These are phyloP conservation scores for Liasis olivaceus DNA, from an alignment of 2,797 vertebrate genomes.

Conservation along the genomic window DNA sequence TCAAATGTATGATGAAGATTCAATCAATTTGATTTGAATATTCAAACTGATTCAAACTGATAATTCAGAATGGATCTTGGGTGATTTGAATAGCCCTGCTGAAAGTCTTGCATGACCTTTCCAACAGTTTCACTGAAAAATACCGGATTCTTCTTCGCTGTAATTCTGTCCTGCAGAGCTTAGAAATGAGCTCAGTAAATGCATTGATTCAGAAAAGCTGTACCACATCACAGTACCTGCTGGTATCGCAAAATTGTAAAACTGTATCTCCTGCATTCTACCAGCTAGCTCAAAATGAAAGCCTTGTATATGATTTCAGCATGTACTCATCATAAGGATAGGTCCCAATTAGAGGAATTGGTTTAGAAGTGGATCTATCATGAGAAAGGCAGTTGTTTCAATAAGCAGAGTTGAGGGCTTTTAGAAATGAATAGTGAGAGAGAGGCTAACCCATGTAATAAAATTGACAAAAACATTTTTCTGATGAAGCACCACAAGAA, in stretches of 20 bases:
- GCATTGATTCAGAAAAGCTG: constrained; percentile 31
- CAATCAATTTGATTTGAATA: neutral
- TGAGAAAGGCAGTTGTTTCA: neutral
- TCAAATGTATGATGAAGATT: neutral
- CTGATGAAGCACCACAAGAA: neutral
- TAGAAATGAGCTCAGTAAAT: constrained; percentile 4
- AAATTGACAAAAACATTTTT: neutral
- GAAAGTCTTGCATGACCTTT: constrained; percentile 39
- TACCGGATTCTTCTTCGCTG: constrained; percentile 22
- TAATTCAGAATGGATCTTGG: neutral
- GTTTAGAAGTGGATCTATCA: neutral
- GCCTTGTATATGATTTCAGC: neutral
- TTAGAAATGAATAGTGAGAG: neutral
- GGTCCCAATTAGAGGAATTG: neutral
- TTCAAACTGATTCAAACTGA: neutral
- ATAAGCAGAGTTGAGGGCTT: neutral
- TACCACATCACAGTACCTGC: neutral
- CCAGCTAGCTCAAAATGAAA: constrained; percentile 37
- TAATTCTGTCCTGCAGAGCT: constrained; percentile 25
- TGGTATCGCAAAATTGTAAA: constrained; percentile 42
- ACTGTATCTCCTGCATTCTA: constrained; percentile 53
- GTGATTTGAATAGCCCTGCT: neutral
- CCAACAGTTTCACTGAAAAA: constrained; percentile 25
- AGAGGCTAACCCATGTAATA: neutral
- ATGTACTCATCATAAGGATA: neutral